A percentile compares a stretch with the other conserved stretches of the same genome.
These are phyloP conservation scores for Limnephilus rhombicus DNA, from an alignment of 2,888 invertebrate genomes.

Conservation along the genomic window DNA sequence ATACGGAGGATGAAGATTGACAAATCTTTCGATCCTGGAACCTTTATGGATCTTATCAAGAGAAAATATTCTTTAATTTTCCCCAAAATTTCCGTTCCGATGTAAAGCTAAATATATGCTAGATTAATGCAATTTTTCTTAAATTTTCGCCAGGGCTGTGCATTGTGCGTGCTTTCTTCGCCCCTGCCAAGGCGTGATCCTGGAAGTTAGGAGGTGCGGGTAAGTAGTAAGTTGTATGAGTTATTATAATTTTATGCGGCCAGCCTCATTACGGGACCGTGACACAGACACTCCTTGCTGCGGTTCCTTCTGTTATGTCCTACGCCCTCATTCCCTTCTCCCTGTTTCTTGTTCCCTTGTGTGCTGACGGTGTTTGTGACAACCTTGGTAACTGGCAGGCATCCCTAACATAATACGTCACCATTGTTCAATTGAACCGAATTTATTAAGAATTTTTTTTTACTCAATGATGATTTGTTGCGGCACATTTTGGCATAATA, in stretches of 20 bases:
- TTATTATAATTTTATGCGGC: slow-evolving; percentile 65
- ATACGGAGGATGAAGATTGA: no score
- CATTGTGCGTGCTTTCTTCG: slow-evolving; percentile 7
- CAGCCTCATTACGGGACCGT: slow-evolving; percentile 61
- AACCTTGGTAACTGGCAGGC: slow-evolving; percentile 11
- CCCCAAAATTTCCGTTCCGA: no score
- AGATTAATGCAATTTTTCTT: not conserved
- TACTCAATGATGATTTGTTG: not conserved
- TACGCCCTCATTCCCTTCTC: not conserved
- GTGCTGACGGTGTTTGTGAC: slow-evolving; percentile 35
- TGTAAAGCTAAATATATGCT: not conserved
- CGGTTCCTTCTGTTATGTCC: not conserved
- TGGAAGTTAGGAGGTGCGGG: slow-evolving; percentile 44
- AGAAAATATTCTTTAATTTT: no score
- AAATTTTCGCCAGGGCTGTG: not conserved
- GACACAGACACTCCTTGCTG: slow-evolving; percentile 59
- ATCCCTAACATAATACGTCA: not conserved
- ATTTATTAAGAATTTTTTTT: not conserved
- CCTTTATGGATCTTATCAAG: not conserved
- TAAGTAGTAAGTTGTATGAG: slow-evolving; percentile 53
- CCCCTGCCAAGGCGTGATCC: slow-evolving; percentile 26
- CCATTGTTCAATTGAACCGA: not conserved
- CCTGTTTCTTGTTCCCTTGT: not conserved
- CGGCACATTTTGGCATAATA: no score
- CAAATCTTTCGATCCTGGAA: no score